Percentiles rank a stretch among this genome's conserved stretches.
phyloP scores from a whole-genome alignment of 2,888 invertebrate species.

The Drosophila infuscata region DNA sequence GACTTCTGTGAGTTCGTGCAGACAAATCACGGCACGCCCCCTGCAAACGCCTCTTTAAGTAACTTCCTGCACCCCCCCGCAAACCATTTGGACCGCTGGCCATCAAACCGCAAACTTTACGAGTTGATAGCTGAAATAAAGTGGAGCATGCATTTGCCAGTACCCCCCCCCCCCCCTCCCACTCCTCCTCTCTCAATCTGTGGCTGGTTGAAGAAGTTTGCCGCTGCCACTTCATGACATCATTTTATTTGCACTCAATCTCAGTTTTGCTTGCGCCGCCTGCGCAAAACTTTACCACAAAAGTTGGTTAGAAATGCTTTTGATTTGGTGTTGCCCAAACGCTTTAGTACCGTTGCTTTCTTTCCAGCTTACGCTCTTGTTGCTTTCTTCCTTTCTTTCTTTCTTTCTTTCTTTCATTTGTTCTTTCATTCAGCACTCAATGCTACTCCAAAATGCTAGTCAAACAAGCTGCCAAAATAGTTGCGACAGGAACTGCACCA shows the following conservation, averaged over 20 bases:
- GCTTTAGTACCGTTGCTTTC: constrained; percentile 39
- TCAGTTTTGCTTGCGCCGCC: constrained; percentile 57
- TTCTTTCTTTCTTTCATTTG: constrained; percentile 11
- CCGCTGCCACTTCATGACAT: constrained; percentile 74
- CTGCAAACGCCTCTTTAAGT: constrained; percentile 13
- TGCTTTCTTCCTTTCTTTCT: constrained; percentile 13
- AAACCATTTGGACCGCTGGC: constrained; percentile 29
- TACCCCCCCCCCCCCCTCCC: not conserved
- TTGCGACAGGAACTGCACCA: not conserved
- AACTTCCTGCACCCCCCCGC: constrained; percentile 24
- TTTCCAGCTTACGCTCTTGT: not conserved
- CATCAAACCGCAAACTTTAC: constrained; percentile 77
- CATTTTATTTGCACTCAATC: constrained; percentile 81
- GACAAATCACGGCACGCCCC: constrained; percentile 53
- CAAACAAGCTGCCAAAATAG: not conserved
- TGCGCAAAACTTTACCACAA: constrained; percentile 55
- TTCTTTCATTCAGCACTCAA: constrained; percentile 36
- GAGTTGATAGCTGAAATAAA: constrained; percentile 78
- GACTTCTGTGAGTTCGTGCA: constrained; percentile 59
- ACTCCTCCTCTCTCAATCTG: not conserved
- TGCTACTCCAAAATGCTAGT: constrained; percentile 30
- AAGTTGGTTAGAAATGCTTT: constrained; percentile 76
- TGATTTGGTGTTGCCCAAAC: constrained; percentile 61
- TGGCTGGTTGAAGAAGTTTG: constrained; percentile 12
- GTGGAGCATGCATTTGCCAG: constrained; percentile 67